A percentile compares a stretch with the other conserved stretches of the same genome.
These are phyloP conservation scores for Poecile montanus DNA, from an alignment of 2,797 vertebrate genomes.

Conservation along the genomic window DNA sequence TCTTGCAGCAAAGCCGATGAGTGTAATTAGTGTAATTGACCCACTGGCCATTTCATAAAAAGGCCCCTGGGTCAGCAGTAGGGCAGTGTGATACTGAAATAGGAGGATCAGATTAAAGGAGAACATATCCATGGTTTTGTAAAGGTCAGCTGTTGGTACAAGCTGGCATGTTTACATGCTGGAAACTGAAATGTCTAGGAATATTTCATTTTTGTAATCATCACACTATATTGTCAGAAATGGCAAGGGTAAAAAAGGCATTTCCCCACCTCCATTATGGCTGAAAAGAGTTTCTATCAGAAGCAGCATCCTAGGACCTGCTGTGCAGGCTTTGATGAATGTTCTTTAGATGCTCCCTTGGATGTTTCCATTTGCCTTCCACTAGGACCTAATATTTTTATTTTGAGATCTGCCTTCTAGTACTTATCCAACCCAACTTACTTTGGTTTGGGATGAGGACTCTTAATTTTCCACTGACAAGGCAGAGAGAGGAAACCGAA, in stretches of 20 bases:
- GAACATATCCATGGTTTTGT: neutral
- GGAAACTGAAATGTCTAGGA: neutral
- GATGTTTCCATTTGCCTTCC: neutral
- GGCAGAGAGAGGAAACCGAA: neutral
- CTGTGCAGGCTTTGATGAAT: neutral
- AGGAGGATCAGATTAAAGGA: neutral
- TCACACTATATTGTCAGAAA: neutral
- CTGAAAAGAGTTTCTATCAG: neutral
- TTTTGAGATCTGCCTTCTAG: neutral
- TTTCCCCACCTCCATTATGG: neutral
- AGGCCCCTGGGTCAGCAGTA: neutral
- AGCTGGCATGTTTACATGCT: neutral
- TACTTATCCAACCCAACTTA: neutral
- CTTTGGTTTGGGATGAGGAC: neutral
- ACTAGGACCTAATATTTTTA: neutral
- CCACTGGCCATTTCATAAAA: neutral
- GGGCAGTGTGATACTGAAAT: neutral
- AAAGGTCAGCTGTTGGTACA: neutral
- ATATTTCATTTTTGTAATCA: neutral
- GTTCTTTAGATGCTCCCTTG: neutral
- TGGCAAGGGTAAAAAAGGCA: neutral
- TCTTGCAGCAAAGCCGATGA: neutral
- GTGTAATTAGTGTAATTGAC: neutral
- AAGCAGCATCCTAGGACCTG: neutral
- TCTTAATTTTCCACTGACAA: neutral